phyloP scores from a whole-genome alignment of 2,888 invertebrate genomes.

The Druceiella hillmani region DNA sequence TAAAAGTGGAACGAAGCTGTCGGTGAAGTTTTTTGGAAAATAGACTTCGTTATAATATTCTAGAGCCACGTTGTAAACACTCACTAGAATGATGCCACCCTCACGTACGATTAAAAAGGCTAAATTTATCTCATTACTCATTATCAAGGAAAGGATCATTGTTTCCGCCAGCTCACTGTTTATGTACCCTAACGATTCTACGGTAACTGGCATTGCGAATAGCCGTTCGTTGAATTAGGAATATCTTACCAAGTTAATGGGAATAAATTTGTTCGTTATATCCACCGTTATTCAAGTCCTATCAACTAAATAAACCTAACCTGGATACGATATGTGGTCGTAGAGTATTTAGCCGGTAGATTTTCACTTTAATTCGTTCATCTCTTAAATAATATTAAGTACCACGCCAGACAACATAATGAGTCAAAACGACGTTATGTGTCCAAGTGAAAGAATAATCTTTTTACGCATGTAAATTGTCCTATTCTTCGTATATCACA shows the following conservation, averaged over 20 bases:
- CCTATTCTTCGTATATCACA: too few relatives aligned
- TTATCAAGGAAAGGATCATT: constrained; percentile 48
- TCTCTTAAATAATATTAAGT: constrained; percentile 37
- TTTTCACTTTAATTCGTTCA: constrained; percentile 43
- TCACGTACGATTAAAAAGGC: constrained; percentile 51
- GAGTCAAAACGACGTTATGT: constrained; percentile 75
- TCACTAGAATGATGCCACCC: constrained; percentile 32
- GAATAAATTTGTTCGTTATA: constrained; percentile 17
- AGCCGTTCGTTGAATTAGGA: constrained; percentile 31
- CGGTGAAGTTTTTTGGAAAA: constrained; percentile 38
- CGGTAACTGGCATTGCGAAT: constrained; percentile 47
- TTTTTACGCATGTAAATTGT: too few relatives aligned
- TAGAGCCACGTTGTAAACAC: constrained; percentile 41
- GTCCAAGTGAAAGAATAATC: constrained; percentile 70
- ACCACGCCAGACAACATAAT: constrained; percentile 69
- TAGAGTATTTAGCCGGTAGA: constrained; percentile 54
- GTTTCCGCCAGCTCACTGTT: constrained; percentile 42
- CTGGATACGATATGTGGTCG: constrained; percentile 42
- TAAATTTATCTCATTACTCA: constrained; percentile 48
- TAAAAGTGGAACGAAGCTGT: constrained; percentile 54
- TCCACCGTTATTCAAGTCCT: constrained; percentile 21
- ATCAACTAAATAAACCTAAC: constrained; percentile 28
- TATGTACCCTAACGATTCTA: constrained; percentile 49
- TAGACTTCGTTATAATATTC: constrained; percentile 42
- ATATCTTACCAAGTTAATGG: constrained; percentile 19